A percentile compares a stretch with the other conserved stretches of the same genome.
phyloP scores from a whole-genome alignment of 2,888 invertebrate species.

The Pyrrhopygopsis socrates region DNA sequence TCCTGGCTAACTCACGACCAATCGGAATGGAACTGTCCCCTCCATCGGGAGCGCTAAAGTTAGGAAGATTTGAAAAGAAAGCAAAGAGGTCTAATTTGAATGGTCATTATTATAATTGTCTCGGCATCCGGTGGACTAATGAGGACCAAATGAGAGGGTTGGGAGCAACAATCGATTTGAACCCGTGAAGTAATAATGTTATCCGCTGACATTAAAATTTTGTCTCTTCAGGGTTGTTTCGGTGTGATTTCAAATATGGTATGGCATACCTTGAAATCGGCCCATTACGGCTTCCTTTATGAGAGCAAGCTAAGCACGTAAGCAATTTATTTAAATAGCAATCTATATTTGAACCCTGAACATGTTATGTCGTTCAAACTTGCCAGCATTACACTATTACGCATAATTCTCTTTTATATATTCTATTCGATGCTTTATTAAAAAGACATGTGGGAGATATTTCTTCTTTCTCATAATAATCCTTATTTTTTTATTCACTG shows the following conservation, averaged over 20 bases:
- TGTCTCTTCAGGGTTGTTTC: constrained; percentile 24
- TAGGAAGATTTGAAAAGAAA: constrained; percentile 86
- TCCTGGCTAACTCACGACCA: constrained; percentile 85
- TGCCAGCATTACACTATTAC: not conserved
- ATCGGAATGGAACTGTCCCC: constrained; percentile 76
- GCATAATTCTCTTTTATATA: not conserved
- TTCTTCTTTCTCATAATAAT: not conserved
- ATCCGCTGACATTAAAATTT: constrained; percentile 90
- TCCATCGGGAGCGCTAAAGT: constrained; percentile 31
- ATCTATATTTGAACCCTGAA: not conserved
- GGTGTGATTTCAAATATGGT: not conserved
- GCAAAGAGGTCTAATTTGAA: constrained; percentile 89
- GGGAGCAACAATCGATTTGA: constrained; percentile 93
- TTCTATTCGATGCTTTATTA: not conserved
- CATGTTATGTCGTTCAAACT: not conserved
- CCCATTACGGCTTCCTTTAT: not conserved
- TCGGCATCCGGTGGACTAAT: constrained; percentile 93
- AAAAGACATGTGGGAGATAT: not conserved
- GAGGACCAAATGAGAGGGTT: constrained; percentile 94
- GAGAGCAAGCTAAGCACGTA: not conserved
- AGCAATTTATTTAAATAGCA: not conserved
- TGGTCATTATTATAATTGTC: constrained; percentile 92
- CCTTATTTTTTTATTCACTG: no score
- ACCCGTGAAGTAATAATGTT: constrained; percentile 93
- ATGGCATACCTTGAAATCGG: not conserved